Percentiles rank a stretch among this genome's conserved stretches.
Evolutionary conservation across 2,888 invertebrate species (phyloP).

Genomic region (Hypolimnas misippus): DNA sequence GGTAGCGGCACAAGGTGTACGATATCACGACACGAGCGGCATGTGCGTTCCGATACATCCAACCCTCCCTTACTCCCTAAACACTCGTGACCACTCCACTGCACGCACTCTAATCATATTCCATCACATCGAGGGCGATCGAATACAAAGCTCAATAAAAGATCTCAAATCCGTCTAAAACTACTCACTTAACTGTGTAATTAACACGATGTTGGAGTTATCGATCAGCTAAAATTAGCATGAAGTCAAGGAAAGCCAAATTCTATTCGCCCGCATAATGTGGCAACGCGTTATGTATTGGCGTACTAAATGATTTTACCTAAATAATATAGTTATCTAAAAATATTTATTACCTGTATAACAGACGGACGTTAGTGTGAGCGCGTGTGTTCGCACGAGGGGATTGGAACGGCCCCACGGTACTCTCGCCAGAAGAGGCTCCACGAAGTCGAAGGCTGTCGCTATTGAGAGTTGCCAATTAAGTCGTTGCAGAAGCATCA

Average conservation of each 20-base stretch:
- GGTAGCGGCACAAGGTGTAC: constrained; percentile 82
- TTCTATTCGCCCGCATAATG: constrained; percentile 62
- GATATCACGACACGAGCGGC: constrained; percentile 75
- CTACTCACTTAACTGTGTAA: constrained; percentile 45
- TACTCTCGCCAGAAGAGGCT: constrained; percentile 88
- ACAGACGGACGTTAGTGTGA: constrained; percentile 90
- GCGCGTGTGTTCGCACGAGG: constrained; percentile 88
- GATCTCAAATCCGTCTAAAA: constrained; percentile 46
- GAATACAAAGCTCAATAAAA: neutral
- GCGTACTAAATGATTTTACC: constrained; percentile 7
- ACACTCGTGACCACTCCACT: constrained; percentile 54
- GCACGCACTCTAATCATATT: constrained; percentile 60
- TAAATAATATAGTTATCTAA: constrained; percentile 21
- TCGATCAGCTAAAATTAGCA: constrained; percentile 63
- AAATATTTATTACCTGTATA: constrained; percentile 87
- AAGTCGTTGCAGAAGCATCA: constrained; percentile 88
- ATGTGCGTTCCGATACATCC: constrained; percentile 79
- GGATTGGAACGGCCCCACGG: constrained; percentile 85
- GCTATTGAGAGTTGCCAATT: constrained; percentile 92
- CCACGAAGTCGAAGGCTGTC: constrained; percentile 92
- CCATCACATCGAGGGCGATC: neutral
- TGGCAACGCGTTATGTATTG: constrained; percentile 5
- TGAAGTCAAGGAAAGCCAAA: constrained; percentile 51
- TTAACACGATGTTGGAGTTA: constrained; percentile 40
- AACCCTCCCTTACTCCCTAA: constrained; percentile 56